These are phyloP conservation scores for Drosophila pachea DNA, from an alignment of 1,140 invertebrate species.

Conservation along the genomic window DNA sequence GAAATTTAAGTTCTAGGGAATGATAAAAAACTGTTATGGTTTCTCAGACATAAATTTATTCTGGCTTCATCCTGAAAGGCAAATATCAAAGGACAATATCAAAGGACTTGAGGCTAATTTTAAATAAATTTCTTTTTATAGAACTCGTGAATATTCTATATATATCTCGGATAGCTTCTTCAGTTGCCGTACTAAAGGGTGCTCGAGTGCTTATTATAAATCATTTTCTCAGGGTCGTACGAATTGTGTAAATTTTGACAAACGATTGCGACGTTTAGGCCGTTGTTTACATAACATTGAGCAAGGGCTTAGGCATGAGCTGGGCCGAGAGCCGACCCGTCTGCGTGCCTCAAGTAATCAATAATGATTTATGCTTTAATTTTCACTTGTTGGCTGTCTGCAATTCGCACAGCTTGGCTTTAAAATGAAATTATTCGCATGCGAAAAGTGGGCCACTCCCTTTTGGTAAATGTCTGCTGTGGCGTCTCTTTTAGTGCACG, in stretches of 20 bases:
- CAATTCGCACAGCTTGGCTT: conserved; percentile 24
- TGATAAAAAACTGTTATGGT: too few species aligned
- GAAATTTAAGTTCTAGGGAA: too few species aligned
- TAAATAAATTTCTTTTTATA: too few species aligned
- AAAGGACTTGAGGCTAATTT: too few species aligned
- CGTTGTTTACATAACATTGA: conserved; percentile 19
- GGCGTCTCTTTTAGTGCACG: conserved; percentile 22
- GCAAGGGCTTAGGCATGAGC: conserved; percentile 7
- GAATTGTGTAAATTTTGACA: conserved; percentile 29
- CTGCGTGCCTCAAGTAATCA: conserved; percentile 22
- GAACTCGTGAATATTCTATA: too few species aligned
- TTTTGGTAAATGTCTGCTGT: conserved; percentile 28
- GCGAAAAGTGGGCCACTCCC: conserved; percentile 14
- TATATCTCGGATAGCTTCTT: neutral
- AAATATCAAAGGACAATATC: too few species aligned
- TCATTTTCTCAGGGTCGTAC: neutral
- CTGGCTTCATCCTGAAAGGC: too few species aligned
- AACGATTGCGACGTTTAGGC: conserved; percentile 17
- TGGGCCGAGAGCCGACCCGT: neutral
- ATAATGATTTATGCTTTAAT: conserved; percentile 40
- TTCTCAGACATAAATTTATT: too few species aligned
- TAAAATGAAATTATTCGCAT: conserved; percentile 36
- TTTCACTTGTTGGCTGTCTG: conserved; percentile 18
- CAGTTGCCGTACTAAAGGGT: neutral
- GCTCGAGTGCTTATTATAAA: neutral